Base-by-base conservation (phyloP, 2,888 invertebrate species). In the Furcula furcula region DNA sequence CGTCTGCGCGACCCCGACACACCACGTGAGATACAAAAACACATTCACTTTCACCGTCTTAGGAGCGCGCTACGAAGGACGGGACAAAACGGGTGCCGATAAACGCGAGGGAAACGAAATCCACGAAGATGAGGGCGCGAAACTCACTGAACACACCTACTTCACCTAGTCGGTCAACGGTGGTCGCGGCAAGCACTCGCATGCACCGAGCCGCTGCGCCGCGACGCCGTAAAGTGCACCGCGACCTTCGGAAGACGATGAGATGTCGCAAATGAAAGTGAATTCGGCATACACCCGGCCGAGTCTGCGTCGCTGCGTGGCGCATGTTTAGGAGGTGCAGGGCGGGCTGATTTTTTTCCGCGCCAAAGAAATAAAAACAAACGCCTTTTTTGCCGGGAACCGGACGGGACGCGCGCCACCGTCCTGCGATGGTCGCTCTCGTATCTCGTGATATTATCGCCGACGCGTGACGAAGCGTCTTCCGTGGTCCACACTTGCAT, bases 241-340 rank as follows among this genome's bases (percentile, higher is more conserved):
- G 75, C 88, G 89, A 88, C 88, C 88, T 89, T 87, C 86, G 83
- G 76, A 79, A 80, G 60, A 77, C 83, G 86, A 78, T 76, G 82
- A 76, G 82, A 83, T 85, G 83, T 85, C 87, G 80, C 88, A 84
- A 88, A 87, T 85, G 89, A 89, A 89, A 89, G 89, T 89, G 90
- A 90, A 88, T 85, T 75, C 76, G 76, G 83, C 84, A 85, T 76
- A 81, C 84, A 81, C 77, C 83, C 84, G 77, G 74, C 68, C 79
- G 80, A 76, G 74, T 80, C 82, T 79, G 87, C 87, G 89, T 86
- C 88, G 88, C 85, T 86, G 89, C 89, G 88, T 86, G 84, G 89
- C 89, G 89, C 89, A 89, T 88, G 89, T 86, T 86, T 85, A 84
- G 85, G 82, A 82, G 88, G 83, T 87, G 86, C 86, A 88, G 85